phyloP scores from a whole-genome alignment of 2,888 invertebrate species.

The Strigamia maritima region DNA sequence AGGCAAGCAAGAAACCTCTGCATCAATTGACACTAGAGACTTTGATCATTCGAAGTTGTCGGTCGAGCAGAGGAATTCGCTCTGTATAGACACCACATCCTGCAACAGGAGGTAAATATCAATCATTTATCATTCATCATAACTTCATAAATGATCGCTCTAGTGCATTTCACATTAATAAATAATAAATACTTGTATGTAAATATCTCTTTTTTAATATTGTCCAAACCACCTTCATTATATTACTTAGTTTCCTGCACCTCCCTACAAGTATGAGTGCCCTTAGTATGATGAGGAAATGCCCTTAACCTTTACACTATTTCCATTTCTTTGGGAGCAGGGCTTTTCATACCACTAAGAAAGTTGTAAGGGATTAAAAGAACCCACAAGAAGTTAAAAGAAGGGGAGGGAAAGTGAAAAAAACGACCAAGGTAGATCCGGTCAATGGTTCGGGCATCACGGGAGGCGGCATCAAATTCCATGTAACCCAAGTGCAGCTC shows the following conservation, averaged over 20 bases:
- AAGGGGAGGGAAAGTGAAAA: background rate
- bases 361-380: background rate
- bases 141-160: background rate
- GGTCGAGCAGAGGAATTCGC: constrained; percentile 35
- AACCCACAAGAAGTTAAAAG: constrained; percentile 8
- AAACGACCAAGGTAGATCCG: constrained; percentile 14
- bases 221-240: too few species aligned
- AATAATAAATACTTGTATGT: background rate
- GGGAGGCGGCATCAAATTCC: constrained; percentile 8
- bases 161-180: background rate
- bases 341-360: background rate
- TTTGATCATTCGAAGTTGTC: constrained; percentile 23
- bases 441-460: constrained; percentile 12
- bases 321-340: background rate
- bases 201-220: background rate
- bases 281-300: background rate
- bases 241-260: background rate
- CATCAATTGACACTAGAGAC: constrained; percentile 9
- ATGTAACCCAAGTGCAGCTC: background rate
- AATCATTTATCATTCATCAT: background rate
- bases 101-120: constrained; percentile 38
- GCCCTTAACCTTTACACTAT: background rate
- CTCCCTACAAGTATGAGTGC: background rate
- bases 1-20: background rate
- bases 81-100: constrained; percentile 31